Evolutionary conservation across 2,113 vertebrate species (phyloP), one percentile per base, ranked within the genome.

Genomic region (Cephalopterus ornatus): DNA sequence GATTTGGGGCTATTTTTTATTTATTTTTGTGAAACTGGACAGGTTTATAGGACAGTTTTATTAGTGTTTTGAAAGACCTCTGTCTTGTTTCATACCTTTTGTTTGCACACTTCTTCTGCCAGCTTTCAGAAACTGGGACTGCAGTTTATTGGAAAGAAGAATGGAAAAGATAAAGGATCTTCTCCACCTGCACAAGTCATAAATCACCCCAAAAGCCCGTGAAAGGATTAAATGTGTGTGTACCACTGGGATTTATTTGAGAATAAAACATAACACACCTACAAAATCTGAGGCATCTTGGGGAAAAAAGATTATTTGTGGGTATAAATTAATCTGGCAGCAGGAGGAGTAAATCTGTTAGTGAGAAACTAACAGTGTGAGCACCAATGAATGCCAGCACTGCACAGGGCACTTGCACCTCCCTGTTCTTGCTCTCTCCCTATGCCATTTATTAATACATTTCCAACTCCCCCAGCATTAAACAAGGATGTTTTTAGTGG

Each of bases 1-100:
- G 49, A 14, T 56, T 65, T 44, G 73, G 65, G 58, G 30, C 8
- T 79, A 14, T 52, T 52, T 62, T 77, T 66, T 22, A 17, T 80
- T 77, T 88, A 39, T 75, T 86, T 37, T 75, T 56, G 32, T 84
- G 75, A 72, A 72, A 59, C 44, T 67, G 65, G 79, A 37, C 79
- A 74, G 82, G 52, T 81, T 96, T 93, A 88, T 67, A 44, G 65
- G 83, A 74, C 20, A 77, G 28, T 37, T 95, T 95, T 91, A 68
- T 72, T 49, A 39, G 59, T 39, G 15, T 44, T 86, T 93, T 80
- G 85, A 42, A 42, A 59, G 18, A 63, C 59, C 16, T 79, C 50
- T 85, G 3, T 33, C 70, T 88, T 47, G 41, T 78, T 85, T 88
- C 59, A 24, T 75, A 46, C 47, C 66, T 94, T 71, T 35, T 72